These are phyloP conservation scores for Microchirus variegatus DNA, from an alignment of 2,797 vertebrate species.

Conservation along the genomic window DNA sequence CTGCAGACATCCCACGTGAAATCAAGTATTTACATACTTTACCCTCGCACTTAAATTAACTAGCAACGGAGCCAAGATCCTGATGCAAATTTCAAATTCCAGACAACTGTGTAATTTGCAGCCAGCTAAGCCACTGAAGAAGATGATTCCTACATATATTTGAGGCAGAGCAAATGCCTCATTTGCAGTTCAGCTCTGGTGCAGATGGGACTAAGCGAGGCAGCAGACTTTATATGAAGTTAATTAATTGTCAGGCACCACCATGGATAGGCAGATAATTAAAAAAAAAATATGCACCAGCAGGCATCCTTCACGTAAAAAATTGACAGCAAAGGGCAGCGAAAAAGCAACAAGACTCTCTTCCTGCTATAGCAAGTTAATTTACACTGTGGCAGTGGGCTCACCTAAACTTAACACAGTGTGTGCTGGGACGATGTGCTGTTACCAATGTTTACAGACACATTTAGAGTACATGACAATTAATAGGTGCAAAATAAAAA, in stretches of 20 bases:
- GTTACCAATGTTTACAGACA: too few relatives aligned
- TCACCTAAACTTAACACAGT: constrained; percentile 9
- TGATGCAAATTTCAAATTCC: constrained; percentile 30
- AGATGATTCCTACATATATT: constrained; percentile 35
- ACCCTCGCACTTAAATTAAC: constrained; percentile 15
- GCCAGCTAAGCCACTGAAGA: constrained; percentile 7
- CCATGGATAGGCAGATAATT: constrained; percentile 4
- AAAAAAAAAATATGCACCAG: constrained; percentile 3
- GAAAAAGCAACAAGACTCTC: constrained; percentile 45
- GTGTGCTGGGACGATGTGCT: constrained; percentile 5
- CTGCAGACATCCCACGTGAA: constrained; percentile 20
- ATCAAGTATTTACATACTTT: constrained; percentile 20
- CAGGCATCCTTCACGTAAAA: constrained; percentile 33
- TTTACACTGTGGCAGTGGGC: constrained; percentile 25
- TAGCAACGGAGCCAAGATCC: constrained; percentile 2
- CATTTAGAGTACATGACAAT: too few relatives aligned
- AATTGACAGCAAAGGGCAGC: constrained; percentile 24
- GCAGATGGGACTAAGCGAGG: constrained; percentile 37
- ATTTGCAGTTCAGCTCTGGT: constrained; percentile 36
- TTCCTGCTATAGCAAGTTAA: constrained; percentile 26
- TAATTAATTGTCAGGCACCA: constrained; percentile 42
- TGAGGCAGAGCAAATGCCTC: constrained; percentile 6
- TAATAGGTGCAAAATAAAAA: too few relatives aligned
- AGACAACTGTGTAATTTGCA: constrained; percentile 33
- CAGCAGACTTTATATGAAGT: constrained; percentile 40